Evolutionary conservation across 2,888 invertebrate species (phyloP), one percentile per base, ranked within the genome.

Genomic region (Apantesis nais): DNA sequence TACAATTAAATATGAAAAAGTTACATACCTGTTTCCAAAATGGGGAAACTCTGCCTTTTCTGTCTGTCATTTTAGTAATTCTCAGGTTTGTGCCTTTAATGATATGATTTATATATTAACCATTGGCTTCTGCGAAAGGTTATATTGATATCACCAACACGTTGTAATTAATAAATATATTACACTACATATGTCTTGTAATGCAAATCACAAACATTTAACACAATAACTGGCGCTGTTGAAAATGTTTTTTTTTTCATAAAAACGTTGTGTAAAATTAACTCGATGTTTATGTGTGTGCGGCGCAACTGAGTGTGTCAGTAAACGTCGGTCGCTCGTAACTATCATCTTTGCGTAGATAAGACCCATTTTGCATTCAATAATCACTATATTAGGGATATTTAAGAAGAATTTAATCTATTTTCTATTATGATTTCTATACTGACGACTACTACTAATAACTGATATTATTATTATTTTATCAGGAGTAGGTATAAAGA

Each of bases 1-100:
- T 34, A 34, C 34, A 34, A n/a, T n/a, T 34, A 34, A 29, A 58
- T 29, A n/a, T 29, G 2, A 25, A 58, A 58, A 8, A 4, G 12
- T n/a, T 22, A 67, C 68, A 29, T 14, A 79, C 79, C 72, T 81
- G 79, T 68, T 76, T 79, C 7, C 68, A 37, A 71, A 79, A 69
- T 0, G 81, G 79, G 2, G 79, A 70, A 62, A 76, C 63, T 31
- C n/a, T 71, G 1, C 37, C 37, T 37, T 62, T 68, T 0, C 7
- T 44, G 7, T n/a, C 58, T 7, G 62, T 39, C 75, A 81, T 58
- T 22, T 44, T 41, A n/a, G 7, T 16, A 8, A 52, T 2, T 4
- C 8, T 29, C 12, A 29, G 2, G 25, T 58, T 16, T 16, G 16
- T 25, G 8, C 14, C 29, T 58, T n/a, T 9, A 58, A 16, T 16